These are phyloP conservation scores for Aphelinus certus DNA, from an alignment of 1,140 invertebrate genomes.

Conservation along the genomic window DNA sequence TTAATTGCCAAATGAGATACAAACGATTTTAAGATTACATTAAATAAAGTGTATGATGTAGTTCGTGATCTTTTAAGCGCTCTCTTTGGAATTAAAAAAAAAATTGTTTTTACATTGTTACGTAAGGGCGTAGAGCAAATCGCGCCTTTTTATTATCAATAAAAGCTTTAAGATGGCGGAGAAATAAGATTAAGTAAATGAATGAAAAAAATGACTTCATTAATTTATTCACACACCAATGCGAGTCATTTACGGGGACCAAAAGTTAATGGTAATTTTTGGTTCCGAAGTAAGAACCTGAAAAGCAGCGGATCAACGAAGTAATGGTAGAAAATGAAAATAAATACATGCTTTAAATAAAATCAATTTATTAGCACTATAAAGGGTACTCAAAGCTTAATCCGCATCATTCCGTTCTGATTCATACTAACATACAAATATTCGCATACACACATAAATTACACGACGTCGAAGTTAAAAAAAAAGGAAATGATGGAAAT, in stretches of 20 bases:
- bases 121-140: conserved; percentile 1
- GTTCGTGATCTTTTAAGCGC: conserved; percentile 23
- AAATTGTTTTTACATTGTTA: conserved; percentile 39
- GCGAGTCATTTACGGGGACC: conserved; percentile 35
- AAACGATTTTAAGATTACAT: conserved; percentile 20
- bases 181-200: conserved; percentile 22
- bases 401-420: background rate
- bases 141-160: conserved; percentile 37
- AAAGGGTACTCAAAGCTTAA: conserved; percentile 28
- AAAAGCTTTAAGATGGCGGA: conserved; percentile 21
- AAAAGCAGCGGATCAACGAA: background rate
- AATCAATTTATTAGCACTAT: conserved; percentile 38
- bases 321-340: conserved; percentile 1
- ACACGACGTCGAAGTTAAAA: background rate
- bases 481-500: background rate
- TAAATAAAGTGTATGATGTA: conserved; percentile 22
- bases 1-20: conserved; percentile 34
- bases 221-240: conserved; percentile 28
- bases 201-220: conserved; percentile 22
- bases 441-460: conserved; percentile 12
- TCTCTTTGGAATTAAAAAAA: conserved; percentile 28
- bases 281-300: conserved; percentile 19
- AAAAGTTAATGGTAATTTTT: conserved; percentile 30
- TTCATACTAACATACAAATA: background rate
- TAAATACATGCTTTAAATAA: conserved; percentile 33